phyloP scores from a whole-genome alignment of 2,888 invertebrate genomes.

The Himalopsyche japonica region DNA sequence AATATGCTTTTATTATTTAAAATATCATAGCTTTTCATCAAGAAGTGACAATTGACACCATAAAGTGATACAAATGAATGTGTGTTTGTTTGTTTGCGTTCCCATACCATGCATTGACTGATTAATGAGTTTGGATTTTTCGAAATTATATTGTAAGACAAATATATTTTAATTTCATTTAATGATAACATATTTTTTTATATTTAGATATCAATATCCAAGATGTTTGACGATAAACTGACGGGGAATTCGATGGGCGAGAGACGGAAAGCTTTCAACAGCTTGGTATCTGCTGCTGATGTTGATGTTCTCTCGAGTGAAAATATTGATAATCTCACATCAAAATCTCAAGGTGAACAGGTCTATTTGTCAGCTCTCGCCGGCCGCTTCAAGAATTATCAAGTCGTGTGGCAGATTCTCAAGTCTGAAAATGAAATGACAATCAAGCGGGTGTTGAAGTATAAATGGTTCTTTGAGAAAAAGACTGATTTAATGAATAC shows the following conservation, averaged over 20 bases:
- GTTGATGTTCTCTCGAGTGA: slow-evolving; percentile 12
- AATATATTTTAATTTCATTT: too few species aligned
- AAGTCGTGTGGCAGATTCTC: slow-evolving; percentile 43
- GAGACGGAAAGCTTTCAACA: slow-evolving; percentile 22
- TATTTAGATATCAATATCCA: not conserved
- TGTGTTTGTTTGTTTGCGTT: too few species aligned
- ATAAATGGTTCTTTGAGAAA: slow-evolving; percentile 45
- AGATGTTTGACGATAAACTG: slow-evolving; percentile 23
- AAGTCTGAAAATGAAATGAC: slow-evolving; percentile 45
- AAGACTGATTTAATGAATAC: slow-evolving; percentile 41
- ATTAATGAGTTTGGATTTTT: too few species aligned
- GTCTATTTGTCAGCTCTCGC: slow-evolving; percentile 26
- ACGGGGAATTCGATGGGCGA: slow-evolving; percentile 15
- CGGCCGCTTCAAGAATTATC: slow-evolving; percentile 30
- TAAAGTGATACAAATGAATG: too few species aligned
- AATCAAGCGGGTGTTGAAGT: slow-evolving; percentile 44
- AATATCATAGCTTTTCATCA: too few species aligned
- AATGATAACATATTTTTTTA: not conserved
- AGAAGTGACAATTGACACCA: too few species aligned
- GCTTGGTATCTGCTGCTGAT: slow-evolving; percentile 5
- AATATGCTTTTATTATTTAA: too few species aligned
- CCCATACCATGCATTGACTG: too few species aligned
- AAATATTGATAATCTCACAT: not conserved
- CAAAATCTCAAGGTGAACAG: slow-evolving; percentile 9
- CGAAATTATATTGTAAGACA: too few species aligned